These are phyloP conservation scores for Eupithecia exiguata DNA, from an alignment of 2,888 invertebrate species.

Conservation along the genomic window DNA sequence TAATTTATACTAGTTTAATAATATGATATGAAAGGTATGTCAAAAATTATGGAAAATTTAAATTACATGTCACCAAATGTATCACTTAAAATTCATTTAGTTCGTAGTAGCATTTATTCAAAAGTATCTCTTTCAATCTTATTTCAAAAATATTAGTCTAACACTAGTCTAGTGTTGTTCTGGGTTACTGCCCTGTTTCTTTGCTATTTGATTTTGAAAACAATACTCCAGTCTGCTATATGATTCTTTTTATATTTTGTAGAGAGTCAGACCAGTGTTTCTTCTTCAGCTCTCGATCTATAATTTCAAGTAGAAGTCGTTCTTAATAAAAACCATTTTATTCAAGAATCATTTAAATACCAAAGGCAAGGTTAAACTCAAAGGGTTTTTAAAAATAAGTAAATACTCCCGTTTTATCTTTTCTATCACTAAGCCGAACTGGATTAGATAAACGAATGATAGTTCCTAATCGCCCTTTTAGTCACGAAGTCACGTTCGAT, in stretches of 20 bases:
- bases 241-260: neutral
- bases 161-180: too few species aligned
- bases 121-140: too few species aligned
- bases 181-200: neutral
- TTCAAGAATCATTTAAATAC: neutral
- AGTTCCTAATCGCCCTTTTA: neutral
- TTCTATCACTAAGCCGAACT: neutral
- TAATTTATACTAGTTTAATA: too few species aligned
- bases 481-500: constrained; percentile 7
- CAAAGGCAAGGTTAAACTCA: neutral
- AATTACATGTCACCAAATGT: too few species aligned
- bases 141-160: too few species aligned
- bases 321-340: neutral
- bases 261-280: neutral
- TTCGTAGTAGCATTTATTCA: too few species aligned
- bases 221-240: neutral
- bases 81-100: too few species aligned
- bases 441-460: neutral
- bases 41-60: too few species aligned
- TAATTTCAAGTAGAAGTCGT: neutral
- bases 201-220: neutral
- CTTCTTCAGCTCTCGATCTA: neutral
- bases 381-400: neutral
- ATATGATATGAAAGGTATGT: too few species aligned
- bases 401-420: neutral